These are phyloP conservation scores for Columbina picui DNA, from an alignment of 2,113 vertebrate genomes.

Conservation along the genomic window DNA sequence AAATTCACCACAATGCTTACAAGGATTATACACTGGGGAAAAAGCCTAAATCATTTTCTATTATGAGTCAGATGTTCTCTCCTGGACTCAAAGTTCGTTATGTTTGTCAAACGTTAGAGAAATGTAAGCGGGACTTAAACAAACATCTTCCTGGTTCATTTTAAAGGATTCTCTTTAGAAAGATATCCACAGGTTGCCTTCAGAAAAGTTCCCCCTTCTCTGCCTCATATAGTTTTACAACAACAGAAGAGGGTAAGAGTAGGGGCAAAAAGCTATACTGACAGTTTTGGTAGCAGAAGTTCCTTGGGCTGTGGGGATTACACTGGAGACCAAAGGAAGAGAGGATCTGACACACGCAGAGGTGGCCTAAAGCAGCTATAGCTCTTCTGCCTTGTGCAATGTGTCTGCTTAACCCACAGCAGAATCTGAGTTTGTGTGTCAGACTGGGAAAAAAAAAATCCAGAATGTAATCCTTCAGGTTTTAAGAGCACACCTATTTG, in stretches of 20 bases:
- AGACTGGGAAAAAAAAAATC: background rate
- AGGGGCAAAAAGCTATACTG: background rate
- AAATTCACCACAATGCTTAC: background rate
- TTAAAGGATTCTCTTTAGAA: background rate
- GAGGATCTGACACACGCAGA: background rate
- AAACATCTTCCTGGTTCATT: background rate
- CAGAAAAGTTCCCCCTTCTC: background rate
- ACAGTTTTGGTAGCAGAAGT: constrained; percentile 20
- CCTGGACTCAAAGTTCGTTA: background rate
- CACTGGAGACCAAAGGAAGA: background rate
- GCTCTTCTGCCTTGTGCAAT: background rate
- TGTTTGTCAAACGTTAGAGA: background rate
- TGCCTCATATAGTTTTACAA: background rate
- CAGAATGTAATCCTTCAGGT: background rate
- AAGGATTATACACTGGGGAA: background rate
- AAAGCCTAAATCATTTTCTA: background rate
- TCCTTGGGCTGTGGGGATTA: constrained; percentile 16
- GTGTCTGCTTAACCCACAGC: background rate
- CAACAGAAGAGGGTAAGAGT: background rate
- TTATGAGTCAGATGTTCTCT: background rate
- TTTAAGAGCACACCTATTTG: background rate
- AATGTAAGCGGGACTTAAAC: background rate
- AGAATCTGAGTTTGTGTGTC: background rate
- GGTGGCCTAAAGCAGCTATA: background rate
- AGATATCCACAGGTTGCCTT: background rate